These are phyloP conservation scores for Eublepharis macularius DNA, from an alignment of 2,113 vertebrate species.

Conservation along the genomic window DNA sequence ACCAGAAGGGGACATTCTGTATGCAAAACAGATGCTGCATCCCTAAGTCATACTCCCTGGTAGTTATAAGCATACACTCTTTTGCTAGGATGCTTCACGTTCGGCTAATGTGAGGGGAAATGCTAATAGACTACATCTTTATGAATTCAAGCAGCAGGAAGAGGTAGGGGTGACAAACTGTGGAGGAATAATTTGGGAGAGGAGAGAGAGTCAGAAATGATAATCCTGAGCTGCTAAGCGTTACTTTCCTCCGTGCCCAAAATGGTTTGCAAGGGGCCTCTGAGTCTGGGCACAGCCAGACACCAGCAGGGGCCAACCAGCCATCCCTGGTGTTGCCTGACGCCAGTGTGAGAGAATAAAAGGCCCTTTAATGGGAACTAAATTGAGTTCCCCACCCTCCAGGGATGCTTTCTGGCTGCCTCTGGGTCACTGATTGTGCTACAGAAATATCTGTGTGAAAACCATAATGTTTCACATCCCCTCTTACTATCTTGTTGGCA, in stretches of 20 bases:
- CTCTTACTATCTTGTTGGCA: constrained; percentile 68
- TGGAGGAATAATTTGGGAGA: not conserved
- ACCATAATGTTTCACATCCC: constrained; percentile 64
- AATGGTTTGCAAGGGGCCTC: not conserved
- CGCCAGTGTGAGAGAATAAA: constrained; percentile 52
- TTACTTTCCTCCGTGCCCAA: too few species aligned
- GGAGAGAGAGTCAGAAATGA: not conserved
- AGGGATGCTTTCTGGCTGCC: constrained; percentile 58
- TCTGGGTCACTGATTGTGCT: constrained; percentile 36
- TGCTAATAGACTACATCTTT: not conserved
- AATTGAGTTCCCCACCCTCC: constrained; percentile 47
- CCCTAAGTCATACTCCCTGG: too few species aligned
- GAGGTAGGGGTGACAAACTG: not conserved
- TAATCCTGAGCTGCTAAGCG: too few species aligned
- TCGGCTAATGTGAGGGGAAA: not conserved
- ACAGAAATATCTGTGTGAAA: constrained; percentile 62
- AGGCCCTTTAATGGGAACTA: constrained; percentile 50
- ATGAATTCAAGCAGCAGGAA: not conserved
- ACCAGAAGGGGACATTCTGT: too few species aligned
- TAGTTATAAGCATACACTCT: not conserved
- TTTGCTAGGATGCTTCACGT: not conserved
- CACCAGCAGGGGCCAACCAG: constrained; percentile 3
- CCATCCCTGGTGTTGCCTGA: not conserved
- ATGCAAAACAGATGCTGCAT: too few species aligned
- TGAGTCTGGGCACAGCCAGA: not conserved